These are phyloP conservation scores for Oreochromis mossambicus DNA, from an alignment of 2,797 vertebrate genomes.

Conservation along the genomic window DNA sequence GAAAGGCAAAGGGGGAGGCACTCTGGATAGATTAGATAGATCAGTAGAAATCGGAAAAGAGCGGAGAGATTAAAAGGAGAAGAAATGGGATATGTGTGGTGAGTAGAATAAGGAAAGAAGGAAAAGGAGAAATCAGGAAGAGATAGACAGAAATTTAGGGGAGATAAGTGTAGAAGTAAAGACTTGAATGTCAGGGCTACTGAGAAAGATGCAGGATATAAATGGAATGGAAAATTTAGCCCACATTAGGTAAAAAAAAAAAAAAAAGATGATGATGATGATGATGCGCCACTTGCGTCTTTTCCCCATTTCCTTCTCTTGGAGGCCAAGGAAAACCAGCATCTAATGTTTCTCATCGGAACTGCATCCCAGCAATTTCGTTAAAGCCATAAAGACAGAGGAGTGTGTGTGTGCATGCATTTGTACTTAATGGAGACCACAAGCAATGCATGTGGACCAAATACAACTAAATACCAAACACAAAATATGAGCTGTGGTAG, in stretches of 20 bases:
- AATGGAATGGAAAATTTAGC: slow-evolving; percentile 77
- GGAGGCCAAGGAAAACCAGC: slow-evolving; percentile 38
- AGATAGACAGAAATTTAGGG: background rate
- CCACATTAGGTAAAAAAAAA: slow-evolving; percentile 33
- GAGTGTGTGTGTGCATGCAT: slow-evolving; percentile 1
- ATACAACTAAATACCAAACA: slow-evolving; percentile 2
- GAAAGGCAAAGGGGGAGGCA: slow-evolving; percentile 51
- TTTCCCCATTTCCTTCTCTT: slow-evolving; percentile 48
- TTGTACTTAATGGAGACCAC: slow-evolving; percentile 2
- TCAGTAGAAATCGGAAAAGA: slow-evolving; percentile 24
- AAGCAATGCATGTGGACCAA: background rate
- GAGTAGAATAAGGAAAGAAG: background rate
- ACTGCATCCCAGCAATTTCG: slow-evolving; percentile 36
- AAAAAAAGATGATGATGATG: background rate
- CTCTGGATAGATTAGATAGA: slow-evolving; percentile 16
- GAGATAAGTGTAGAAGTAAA: background rate
- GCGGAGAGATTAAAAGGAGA: background rate
- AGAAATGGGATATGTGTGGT: background rate
- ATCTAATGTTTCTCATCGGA: slow-evolving; percentile 73
- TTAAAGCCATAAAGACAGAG: slow-evolving; percentile 2
- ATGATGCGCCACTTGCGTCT: slow-evolving; percentile 61
- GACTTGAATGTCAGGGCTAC: background rate
- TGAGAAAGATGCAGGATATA: slow-evolving; percentile 60
- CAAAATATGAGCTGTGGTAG: background rate
- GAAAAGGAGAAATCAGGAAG: background rate